Percentiles rank a stretch among this genome's conserved stretches.
Evolutionary conservation across 2,797 vertebrate genomes (phyloP).

Genomic region (Carduelis carduelis): DNA sequence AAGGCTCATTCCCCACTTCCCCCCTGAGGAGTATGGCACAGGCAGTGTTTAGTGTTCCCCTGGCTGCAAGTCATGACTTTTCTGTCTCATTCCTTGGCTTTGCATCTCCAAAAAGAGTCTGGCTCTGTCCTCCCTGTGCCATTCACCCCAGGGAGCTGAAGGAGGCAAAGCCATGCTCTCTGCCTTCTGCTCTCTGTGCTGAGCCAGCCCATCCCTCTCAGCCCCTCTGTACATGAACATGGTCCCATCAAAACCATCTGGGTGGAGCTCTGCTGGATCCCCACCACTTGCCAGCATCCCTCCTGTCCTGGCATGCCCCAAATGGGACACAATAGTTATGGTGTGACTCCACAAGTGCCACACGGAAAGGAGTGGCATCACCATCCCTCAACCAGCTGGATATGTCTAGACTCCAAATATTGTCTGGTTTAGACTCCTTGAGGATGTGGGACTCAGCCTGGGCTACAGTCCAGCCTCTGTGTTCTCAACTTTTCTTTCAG

Average conservation of each 20-base stretch:
- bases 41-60: background rate
- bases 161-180: background rate
- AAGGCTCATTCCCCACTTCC: background rate
- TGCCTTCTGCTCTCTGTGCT: background rate
- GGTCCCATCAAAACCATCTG: background rate
- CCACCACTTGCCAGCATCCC: background rate
- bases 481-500: background rate
- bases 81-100: background rate
- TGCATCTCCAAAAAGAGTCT: background rate
- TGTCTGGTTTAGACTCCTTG: background rate
- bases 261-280: background rate
- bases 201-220: background rate
- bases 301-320: background rate
- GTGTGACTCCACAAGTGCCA: background rate
- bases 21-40: background rate
- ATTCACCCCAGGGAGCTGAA: accelerated
- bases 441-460: background rate
- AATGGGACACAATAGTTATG: accelerated
- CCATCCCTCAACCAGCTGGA: background rate
- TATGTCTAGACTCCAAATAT: background rate
- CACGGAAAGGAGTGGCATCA: background rate
- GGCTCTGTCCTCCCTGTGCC: background rate
- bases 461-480: background rate
- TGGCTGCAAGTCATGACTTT: background rate
- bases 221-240: accelerated